A percentile compares a stretch with the other conserved stretches of the same genome.
phyloP scores from a whole-genome alignment of 1,140 invertebrate species.

The Eupeodes corollae region DNA sequence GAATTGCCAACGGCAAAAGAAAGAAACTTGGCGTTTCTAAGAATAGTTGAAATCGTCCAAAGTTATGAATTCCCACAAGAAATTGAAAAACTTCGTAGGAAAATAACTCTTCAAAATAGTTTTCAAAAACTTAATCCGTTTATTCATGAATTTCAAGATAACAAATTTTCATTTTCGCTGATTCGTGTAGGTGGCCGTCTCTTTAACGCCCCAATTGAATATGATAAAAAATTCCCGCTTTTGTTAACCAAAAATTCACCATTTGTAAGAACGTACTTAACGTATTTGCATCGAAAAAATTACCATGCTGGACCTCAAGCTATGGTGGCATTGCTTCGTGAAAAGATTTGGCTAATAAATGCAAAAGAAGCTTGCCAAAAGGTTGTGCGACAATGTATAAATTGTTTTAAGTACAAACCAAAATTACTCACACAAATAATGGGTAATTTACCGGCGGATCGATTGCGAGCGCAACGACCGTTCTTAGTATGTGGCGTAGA shows the following conservation, averaged over 20 bases:
- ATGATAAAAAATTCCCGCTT: constrained; percentile 5
- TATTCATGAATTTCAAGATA: no score
- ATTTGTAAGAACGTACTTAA: constrained; percentile 2
- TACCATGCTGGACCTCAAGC: constrained; percentile 4
- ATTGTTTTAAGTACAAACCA: constrained; percentile 5
- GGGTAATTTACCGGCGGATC: constrained; percentile 1
- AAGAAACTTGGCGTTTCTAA: neutral
- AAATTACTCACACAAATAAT: constrained; percentile 5
- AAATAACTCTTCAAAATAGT: no score
- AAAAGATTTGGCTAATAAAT: constrained; percentile 6
- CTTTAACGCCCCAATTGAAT: constrained; percentile 2
- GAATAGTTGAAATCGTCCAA: constrained; percentile 3
- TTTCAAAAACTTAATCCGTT: no score
- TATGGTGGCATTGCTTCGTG: constrained; percentile 1
- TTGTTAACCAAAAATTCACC: constrained; percentile 1
- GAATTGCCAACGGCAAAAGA: neutral
- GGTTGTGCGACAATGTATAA: constrained; percentile 4
- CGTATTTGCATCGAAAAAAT: constrained; percentile 3
- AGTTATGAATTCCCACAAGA: neutral
- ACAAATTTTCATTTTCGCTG: neutral
- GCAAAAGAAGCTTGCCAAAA: constrained; percentile 1
- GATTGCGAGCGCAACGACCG: neutral
- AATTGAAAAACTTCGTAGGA: no score
- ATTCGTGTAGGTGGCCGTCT: constrained; percentile 2
- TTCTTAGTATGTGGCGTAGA: constrained; percentile 8